Evolutionary conservation across 2,797 vertebrate species (phyloP).

Genomic region (Kryptolebias ocellatus): DNA sequence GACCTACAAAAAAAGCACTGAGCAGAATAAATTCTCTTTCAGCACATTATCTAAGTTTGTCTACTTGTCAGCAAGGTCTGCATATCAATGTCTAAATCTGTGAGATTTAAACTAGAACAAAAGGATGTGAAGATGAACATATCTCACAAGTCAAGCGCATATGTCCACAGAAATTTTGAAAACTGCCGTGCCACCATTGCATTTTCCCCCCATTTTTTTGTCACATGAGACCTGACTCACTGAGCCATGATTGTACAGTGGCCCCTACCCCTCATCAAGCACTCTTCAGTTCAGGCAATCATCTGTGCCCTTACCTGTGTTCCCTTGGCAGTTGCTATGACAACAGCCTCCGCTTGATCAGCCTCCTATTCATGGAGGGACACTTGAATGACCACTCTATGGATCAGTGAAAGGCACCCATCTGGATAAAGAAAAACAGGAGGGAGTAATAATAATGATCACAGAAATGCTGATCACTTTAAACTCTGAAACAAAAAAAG

Average conservation of each 20-base stretch:
- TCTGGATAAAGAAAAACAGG: constrained; percentile 62
- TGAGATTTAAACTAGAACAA: constrained; percentile 31
- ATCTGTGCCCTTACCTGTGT: constrained; percentile 78
- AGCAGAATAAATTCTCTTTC: constrained; percentile 6
- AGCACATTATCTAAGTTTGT: not conserved
- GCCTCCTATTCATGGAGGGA: constrained; percentile 78
- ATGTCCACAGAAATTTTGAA: constrained; percentile 41
- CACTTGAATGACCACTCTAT: constrained; percentile 80
- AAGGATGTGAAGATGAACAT: constrained; percentile 30
- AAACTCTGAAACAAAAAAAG: constrained; percentile 25
- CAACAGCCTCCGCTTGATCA: constrained; percentile 80
- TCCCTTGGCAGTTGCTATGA: constrained; percentile 78
- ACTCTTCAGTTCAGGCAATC: constrained; percentile 82
- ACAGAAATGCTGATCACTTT: constrained; percentile 43
- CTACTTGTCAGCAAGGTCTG: not conserved
- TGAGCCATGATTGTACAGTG: constrained; percentile 72
- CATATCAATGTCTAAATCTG: constrained; percentile 16
- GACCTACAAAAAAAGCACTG: constrained; percentile 8
- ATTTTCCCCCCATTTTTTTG: constrained; percentile 26
- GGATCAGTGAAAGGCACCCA: constrained; percentile 72
- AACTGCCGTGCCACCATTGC: constrained; percentile 27
- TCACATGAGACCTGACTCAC: constrained; percentile 47
- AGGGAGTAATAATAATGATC: constrained; percentile 48
- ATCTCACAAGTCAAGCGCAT: constrained; percentile 41
- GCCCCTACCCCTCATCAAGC: constrained; percentile 73